phyloP scores from a whole-genome alignment of 2,888 invertebrate genomes.

The Nemotelus nigrinus region DNA sequence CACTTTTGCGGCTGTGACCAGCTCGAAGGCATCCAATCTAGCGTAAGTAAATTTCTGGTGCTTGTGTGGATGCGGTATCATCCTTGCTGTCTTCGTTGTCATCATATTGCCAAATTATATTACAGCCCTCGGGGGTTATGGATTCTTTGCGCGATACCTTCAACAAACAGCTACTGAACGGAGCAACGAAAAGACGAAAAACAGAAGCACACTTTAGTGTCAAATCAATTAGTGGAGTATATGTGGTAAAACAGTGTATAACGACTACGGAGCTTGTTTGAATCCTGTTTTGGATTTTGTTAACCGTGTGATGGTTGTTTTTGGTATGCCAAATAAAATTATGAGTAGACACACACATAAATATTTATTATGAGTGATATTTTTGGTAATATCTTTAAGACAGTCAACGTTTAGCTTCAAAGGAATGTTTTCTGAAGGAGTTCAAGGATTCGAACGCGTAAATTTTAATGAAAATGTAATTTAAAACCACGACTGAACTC shows the following conservation, averaged over 20 bases:
- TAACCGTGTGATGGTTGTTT: too few relatives aligned
- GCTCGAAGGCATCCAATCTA: slow-evolving; percentile 1
- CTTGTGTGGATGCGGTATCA: background rate
- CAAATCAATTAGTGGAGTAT: slow-evolving; percentile 47
- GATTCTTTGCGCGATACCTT: slow-evolving; percentile 3
- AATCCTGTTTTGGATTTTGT: too few relatives aligned
- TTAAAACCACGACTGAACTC: too few relatives aligned
- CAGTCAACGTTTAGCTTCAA: too few relatives aligned
- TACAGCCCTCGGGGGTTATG: slow-evolving; percentile 1
- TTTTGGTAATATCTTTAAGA: too few relatives aligned
- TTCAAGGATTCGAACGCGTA: too few relatives aligned
- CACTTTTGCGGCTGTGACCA: background rate
- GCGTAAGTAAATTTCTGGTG: slow-evolving; percentile 9
- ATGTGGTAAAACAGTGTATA: slow-evolving; percentile 5
- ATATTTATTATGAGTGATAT: too few relatives aligned
- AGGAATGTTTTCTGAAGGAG: too few relatives aligned
- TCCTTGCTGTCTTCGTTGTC: background rate
- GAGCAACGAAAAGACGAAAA: background rate
- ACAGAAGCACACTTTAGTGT: slow-evolving; percentile 26
- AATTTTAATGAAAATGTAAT: too few relatives aligned
- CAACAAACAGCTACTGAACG: slow-evolving; percentile 1
- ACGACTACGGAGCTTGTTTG: too few relatives aligned
- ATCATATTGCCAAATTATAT: slow-evolving; percentile 6
- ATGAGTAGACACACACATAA: too few relatives aligned
- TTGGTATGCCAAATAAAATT: too few relatives aligned